Evolutionary conservation across 2,888 invertebrate species (phyloP).

Genomic region (Brachyptera risi): DNA sequence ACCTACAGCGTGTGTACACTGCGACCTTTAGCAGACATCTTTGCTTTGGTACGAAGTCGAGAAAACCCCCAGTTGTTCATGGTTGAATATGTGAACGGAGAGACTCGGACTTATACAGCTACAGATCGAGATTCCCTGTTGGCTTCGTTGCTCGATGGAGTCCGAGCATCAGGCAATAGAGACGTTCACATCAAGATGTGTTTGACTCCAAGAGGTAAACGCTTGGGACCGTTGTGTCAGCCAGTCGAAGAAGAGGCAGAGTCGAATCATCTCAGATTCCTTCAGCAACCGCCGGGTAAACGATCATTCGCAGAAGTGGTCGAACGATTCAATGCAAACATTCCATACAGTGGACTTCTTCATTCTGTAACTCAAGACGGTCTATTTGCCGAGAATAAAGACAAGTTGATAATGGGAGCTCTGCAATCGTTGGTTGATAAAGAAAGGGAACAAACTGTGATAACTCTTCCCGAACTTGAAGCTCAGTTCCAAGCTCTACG

Average conservation of each 20-base stretch:
- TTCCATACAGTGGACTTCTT: conserved; percentile 94
- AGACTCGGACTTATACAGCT: conserved; percentile 81
- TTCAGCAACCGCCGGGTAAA: conserved; percentile 60
- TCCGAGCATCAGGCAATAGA: conserved; percentile 92
- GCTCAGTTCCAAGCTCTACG: conserved; percentile 93
- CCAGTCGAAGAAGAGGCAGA: conserved; percentile 88
- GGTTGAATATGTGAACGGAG: conserved; percentile 91
- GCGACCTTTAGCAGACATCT: conserved; percentile 76
- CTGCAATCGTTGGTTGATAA: conserved; percentile 76
- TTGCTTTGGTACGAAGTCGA: conserved; percentile 84
- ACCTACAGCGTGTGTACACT: conserved; percentile 93
- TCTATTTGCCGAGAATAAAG: conserved; percentile 96
- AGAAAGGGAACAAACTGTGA: conserved; percentile 61
- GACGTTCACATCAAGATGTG: conserved; percentile 92
- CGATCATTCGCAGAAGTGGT: conserved; percentile 75
- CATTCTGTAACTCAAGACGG: conserved; percentile 96
- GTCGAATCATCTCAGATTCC: conserved; percentile 58
- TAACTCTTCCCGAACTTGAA: conserved; percentile 66
- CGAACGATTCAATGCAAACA: conserved; percentile 93
- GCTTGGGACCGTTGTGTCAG: conserved; percentile 84
- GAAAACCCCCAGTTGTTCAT: conserved; percentile 90
- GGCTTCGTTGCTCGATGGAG: conserved; percentile 93
- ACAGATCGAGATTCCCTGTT: conserved; percentile 94
- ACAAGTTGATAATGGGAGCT: conserved; percentile 91
- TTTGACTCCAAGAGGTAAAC: conserved; percentile 76